Evolutionary conservation across 2,113 vertebrate species (phyloP), one percentile per base, ranked within the genome.

Genomic region (Charina bottae): DNA sequence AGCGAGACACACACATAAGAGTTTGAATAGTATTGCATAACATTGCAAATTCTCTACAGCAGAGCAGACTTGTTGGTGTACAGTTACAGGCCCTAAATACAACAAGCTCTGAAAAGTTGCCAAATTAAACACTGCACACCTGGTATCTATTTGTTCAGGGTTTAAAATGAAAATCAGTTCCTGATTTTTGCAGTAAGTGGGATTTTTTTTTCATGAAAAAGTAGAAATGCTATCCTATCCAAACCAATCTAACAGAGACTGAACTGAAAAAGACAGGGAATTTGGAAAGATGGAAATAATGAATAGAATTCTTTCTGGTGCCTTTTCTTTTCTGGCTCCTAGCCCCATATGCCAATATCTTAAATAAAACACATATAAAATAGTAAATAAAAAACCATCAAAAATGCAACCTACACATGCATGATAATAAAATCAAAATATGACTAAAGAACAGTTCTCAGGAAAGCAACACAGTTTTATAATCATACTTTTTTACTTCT

Each of bases 101-200:
- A 96, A 91, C 88, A 94, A 94, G 59, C 62, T 11, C 87, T 96
- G 94, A 96, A 90, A 92, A 62, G 46, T 89, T 90, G 93, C 95
- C 95, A 97, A 96, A 95, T 95, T 59, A 96, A 96, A 96, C 93
- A 92, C 60, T 92, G 93, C 92, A 95, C 94, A 97, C 93, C 96
- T 97, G 95, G 93, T 33, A 96, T 93, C 94, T 94, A 95, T 97
- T 97, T 97, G 89, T 96, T 96, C 93, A 89, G 95, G 92, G 95
- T 97, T 97, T 96, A 90, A 96, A 95, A 91, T 88, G n/a, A 95
- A 95, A 97, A 96, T 94, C 83, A 96, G 94, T 33, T 93, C 90
- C 93, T 95, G 91, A 95, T 91, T 97, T 96, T 42, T 78, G 72
- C 33, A 78, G 72, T 21, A 42, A 78, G 33, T 42, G 42, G 68